Base-by-base conservation (phyloP, 2,888 invertebrate genomes). In the Lasioglossum villosulum region DNA sequence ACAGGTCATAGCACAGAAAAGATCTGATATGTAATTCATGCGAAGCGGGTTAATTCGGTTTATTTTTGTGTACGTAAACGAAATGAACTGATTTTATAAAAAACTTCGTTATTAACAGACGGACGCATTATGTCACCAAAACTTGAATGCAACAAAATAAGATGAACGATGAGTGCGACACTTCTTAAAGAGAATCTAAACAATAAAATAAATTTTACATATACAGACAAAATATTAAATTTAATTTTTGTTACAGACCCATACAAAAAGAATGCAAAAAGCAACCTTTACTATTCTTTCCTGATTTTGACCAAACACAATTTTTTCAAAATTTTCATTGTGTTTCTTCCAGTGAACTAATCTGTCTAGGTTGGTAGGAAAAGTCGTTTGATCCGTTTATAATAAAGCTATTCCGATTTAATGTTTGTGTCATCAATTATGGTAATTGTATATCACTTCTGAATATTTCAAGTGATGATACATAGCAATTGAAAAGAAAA, bases 1-100 rank as follows among this genome's bases (percentile, higher is more conserved):
- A 70, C 73, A 74, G 79, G 79, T 78, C 82, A 78, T 27, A 30
- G 73, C 73, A 42, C 66, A 74, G 27, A 66, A 78, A 78, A 66
- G 30, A 39, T 30, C 52, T 23, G 72, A 78, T 82, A 78, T 78
- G 27, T 73, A 77, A 56, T 83, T 73, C 76, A 45, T 68, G 56
- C 30, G 16, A 30, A 66, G 42, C 42, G 39, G 19, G 27, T 74
- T 74, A 56, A 39, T 68, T 73, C 45, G 52, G 14, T 78, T 42
- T 45, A 27, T 72, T 56, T 74, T 68, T 23, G 68, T n/a, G 23
- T 23, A 37, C 23, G 10, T 68, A 63, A 16, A 16, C 5, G 19
- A 23, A 37, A 68, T 37, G 23, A 68, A 10, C 19, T 23, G 37
- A 68, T 68, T 23, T 68, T 0, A 66, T 66, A 37, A 37, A 66